Base-by-base conservation (phyloP, 2,113 vertebrate genomes). In the Anser cygnoides region DNA sequence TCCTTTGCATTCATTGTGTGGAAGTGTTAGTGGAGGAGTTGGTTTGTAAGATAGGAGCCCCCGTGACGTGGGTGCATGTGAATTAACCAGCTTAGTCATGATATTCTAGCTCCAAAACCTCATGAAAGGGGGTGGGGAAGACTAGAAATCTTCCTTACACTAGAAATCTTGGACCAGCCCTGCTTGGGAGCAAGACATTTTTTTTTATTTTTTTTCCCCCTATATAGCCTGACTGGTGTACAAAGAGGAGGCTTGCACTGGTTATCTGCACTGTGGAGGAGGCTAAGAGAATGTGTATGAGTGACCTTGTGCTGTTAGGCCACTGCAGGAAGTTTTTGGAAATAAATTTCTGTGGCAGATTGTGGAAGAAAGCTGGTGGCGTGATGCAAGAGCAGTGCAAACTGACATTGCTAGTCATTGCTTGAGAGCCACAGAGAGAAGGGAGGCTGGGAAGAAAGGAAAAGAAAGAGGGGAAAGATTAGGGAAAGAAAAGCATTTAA, bases 281-380 rank as follows among this genome's bases (percentile, higher is more conserved):
- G 33, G 63, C 19, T 70, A 43, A 59, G 11, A 78, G 31, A 39
- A 21, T n/a, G 33, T 62, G 16, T 58, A 18, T 4, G 25, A 61
- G 63, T 89, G 92, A 94, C 71, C 52, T 95, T 91, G 70, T 58
- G 73, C 46, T 73, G 77, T 57, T 91, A 66, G 82, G 84, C 92
- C n/a, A 73, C 81, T 71, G 10, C 54, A 65, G 81, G 70, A 68
- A 37, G 21, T 81, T 96, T 25, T 63, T 86, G 89, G 52, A 72
- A 50, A 87, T 87, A 90, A 63, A 94, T 93, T 92, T 59, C 44
- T 87, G 39, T 65, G 52, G 7, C 11, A 50, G 50, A 26, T 23
- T 73, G 37, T 85, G 87, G 54, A 78, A 58, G 39, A 43, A 82
- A 86, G 29, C 72, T 91, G 65, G 44, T 72, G 46, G 43, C 46